phyloP scores from a whole-genome alignment of 2,113 vertebrate species.

The Brachypodius melanocephalos region DNA sequence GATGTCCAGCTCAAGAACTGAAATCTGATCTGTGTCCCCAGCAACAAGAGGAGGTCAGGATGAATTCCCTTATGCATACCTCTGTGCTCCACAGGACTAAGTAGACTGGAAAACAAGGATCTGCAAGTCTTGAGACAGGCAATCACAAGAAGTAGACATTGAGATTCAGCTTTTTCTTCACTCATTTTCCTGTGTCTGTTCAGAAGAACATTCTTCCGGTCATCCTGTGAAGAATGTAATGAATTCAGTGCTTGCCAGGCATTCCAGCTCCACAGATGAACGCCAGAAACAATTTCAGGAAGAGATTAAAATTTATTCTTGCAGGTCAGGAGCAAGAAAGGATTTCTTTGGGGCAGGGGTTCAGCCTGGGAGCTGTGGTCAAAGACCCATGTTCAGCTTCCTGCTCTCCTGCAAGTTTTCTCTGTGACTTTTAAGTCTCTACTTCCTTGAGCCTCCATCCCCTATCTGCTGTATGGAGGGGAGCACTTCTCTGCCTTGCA shows the following conservation, averaged over 20 bases:
- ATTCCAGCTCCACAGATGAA: conserved; percentile 5
- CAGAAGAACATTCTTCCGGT: not conserved
- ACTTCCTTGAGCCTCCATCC: not conserved
- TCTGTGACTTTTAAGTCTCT: not conserved
- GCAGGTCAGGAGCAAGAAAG: not conserved
- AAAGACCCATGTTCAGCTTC: not conserved
- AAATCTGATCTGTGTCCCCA: not conserved
- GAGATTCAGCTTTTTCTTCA: not conserved
- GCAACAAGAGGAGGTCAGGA: not conserved
- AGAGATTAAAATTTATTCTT: conserved; percentile 5
- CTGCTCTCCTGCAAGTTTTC: not conserved
- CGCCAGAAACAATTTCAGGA: conserved; percentile 29
- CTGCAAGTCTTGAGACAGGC: not conserved
- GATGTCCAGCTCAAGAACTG: not conserved
- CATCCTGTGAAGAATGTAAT: not conserved
- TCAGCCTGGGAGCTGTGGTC: not conserved
- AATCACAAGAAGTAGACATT: not conserved
- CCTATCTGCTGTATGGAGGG: not conserved
- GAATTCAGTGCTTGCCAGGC: not conserved
- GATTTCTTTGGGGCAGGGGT: not conserved
- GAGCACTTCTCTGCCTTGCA: not conserved
- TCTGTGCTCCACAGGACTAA: not conserved
- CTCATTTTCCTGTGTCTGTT: not conserved
- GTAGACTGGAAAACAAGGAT: not conserved
- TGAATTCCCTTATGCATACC: not conserved